A percentile compares a stretch with the other conserved stretches of the same genome.
Evolutionary conservation across 2,797 vertebrate species (phyloP).

Genomic region (Sphaeramia orbicularis): DNA sequence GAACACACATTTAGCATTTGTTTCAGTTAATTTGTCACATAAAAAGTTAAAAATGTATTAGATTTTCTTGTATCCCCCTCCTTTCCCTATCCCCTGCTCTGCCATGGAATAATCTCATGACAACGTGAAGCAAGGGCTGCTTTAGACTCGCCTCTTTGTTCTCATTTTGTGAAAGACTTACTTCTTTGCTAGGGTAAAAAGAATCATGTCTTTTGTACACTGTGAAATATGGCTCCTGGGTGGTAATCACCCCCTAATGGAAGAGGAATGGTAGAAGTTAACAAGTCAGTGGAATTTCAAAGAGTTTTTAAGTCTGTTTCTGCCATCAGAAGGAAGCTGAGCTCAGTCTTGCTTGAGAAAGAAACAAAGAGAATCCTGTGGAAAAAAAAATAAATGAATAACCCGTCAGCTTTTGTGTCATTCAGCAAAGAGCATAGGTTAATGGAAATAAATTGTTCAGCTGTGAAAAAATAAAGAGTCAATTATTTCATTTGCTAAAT

Average conservation of each 20-base stretch:
- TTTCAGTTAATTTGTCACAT: constrained; percentile 64
- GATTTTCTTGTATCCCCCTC: constrained; percentile 8
- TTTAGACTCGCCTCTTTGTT: constrained; percentile 43
- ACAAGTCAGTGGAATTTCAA: constrained; percentile 60
- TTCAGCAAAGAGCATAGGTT: constrained; percentile 32
- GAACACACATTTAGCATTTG: constrained; percentile 48
- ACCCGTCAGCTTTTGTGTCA: constrained; percentile 47
- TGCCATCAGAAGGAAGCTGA: constrained; percentile 27
- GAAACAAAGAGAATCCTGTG: constrained; percentile 36
- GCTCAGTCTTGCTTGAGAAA: constrained; percentile 28
- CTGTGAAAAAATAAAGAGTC: constrained; percentile 35
- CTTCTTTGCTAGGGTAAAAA: constrained; percentile 37
- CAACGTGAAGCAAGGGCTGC: constrained; percentile 33
- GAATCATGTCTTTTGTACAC: constrained; percentile 51
- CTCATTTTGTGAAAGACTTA: constrained; percentile 24
- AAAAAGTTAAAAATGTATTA: constrained; percentile 54
- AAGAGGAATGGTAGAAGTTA: constrained; percentile 67
- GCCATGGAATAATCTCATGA: constrained; percentile 31
- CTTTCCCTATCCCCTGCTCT: constrained; percentile 6
- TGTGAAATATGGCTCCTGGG: constrained; percentile 73
- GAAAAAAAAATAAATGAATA: constrained; percentile 58
- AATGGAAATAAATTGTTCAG: constrained; percentile 52
- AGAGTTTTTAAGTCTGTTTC: constrained; percentile 54
- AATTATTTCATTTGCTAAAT: constrained; percentile 50
- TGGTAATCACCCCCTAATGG: constrained; percentile 75